These are phyloP conservation scores for Xiphophorus couchianus DNA, from an alignment of 2,113 vertebrate species.

Conservation along the genomic window DNA sequence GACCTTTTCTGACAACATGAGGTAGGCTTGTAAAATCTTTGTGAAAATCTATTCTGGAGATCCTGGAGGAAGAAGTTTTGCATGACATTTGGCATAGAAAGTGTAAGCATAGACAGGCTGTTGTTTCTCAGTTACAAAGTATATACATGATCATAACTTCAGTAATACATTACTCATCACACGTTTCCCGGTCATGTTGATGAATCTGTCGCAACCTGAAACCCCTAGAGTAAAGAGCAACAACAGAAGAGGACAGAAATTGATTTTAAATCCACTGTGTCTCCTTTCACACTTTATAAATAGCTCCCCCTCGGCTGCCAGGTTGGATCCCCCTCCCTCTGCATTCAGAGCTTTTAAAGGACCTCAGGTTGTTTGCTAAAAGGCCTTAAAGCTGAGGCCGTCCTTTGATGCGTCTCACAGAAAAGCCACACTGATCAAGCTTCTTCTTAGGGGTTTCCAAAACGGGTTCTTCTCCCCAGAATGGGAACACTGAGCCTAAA, in stretches of 20 bases:
- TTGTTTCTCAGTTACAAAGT: not conserved
- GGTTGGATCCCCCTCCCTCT: slow-evolving; percentile 53
- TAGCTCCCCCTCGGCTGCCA: slow-evolving; percentile 61
- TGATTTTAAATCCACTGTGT: slow-evolving; percentile 72
- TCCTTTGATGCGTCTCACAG: slow-evolving; percentile 67
- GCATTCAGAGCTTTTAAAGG: slow-evolving; percentile 57
- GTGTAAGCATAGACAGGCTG: too few relatives aligned
- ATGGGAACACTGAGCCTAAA: slow-evolving; percentile 43
- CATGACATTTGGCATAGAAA: too few relatives aligned
- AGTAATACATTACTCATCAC: slow-evolving; percentile 16
- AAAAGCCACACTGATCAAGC: slow-evolving; percentile 61
- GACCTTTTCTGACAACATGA: too few relatives aligned
- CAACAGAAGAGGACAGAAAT: slow-evolving; percentile 47
- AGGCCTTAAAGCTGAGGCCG: slow-evolving; percentile 58
- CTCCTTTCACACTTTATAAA: slow-evolving; percentile 72
- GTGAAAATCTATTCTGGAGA: too few relatives aligned
- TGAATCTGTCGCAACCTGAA: slow-evolving; percentile 39
- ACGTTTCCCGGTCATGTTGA: slow-evolving; percentile 2
- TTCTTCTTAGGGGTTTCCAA: slow-evolving; percentile 26
- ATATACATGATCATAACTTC: not conserved
- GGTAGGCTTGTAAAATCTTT: too few relatives aligned
- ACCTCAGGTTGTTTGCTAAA: slow-evolving; percentile 59
- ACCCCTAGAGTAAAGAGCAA: slow-evolving; percentile 42
- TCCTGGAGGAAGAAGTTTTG: too few relatives aligned
- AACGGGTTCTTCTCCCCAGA: slow-evolving; percentile 52